These are phyloP conservation scores for Nomada fabriciana DNA, from an alignment of 2,888 invertebrate genomes.

Conservation along the genomic window DNA sequence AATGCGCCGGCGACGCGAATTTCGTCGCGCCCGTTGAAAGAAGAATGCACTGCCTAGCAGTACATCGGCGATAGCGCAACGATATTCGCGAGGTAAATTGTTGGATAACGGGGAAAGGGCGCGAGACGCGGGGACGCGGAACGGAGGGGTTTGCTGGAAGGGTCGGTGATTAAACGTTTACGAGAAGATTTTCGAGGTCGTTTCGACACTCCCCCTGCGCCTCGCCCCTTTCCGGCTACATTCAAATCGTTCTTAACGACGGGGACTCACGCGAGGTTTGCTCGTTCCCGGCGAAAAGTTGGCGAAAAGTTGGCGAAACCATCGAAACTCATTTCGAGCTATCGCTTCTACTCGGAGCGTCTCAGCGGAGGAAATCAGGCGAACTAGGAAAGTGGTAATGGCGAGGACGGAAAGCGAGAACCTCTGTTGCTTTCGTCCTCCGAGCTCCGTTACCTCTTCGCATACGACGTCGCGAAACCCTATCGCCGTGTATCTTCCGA, in stretches of 20 bases:
- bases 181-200: conserved; percentile 66
- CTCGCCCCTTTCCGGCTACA: conserved; percentile 62
- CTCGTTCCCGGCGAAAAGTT: conserved; percentile 55
- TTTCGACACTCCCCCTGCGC: conserved; percentile 54
- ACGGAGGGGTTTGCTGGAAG: conserved; percentile 37
- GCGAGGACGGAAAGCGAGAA: conserved; percentile 28
- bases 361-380: conserved; percentile 1
- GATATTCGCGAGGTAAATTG: background rate
- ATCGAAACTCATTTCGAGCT: conserved; percentile 14
- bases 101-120: background rate
- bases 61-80: background rate
- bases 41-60: background rate
- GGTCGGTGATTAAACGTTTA: conserved; percentile 68
- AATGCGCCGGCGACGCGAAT: too few relatives aligned
- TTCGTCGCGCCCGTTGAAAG: too few relatives aligned
- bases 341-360: background rate
- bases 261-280: conserved; percentile 61
- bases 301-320: conserved; percentile 10
- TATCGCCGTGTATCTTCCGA: background rate
- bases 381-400: conserved; percentile 42
- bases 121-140: conserved; percentile 13
- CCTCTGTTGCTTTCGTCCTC: conserved; percentile 1
- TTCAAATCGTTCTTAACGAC: conserved; percentile 67
- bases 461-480: too few relatives aligned
- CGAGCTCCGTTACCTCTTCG: too few relatives aligned